These are phyloP conservation scores for Sicus ferrugineus DNA, from an alignment of 2,888 invertebrate species.

Conservation along the genomic window DNA sequence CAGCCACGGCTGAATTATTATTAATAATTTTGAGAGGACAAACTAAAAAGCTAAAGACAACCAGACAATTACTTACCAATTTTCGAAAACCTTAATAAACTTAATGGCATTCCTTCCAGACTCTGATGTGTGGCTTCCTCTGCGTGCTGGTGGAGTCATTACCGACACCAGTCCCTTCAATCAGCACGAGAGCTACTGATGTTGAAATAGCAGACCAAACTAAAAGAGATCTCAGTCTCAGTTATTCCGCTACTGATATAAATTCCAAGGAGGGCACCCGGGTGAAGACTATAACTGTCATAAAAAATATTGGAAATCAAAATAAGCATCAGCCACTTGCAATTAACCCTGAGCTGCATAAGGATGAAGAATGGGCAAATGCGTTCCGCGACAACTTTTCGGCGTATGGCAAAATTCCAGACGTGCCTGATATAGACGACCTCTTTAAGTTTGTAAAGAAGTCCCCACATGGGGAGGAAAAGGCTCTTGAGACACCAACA, in stretches of 20 bases:
- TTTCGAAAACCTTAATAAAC: not conserved
- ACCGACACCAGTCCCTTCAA: not conserved
- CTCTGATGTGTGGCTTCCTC: conserved; percentile 14
- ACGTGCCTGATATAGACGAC: conserved; percentile 62
- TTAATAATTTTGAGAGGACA: no score
- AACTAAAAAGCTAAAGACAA: no score
- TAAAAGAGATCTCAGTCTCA: conserved; percentile 61
- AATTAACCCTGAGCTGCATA: conserved; percentile 58
- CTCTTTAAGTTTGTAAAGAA: conserved; percentile 60
- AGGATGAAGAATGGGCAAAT: conserved; percentile 59
- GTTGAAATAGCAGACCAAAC: conserved; percentile 44
- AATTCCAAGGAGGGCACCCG: conserved; percentile 62
- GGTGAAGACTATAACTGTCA: conserved; percentile 63
- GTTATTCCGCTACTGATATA: conserved; percentile 63
- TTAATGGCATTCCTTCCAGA: conserved; percentile 3
- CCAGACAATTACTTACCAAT: conserved; percentile 27
- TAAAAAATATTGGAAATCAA: conserved; percentile 58
- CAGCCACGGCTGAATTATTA: no score
- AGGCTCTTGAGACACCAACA: conserved; percentile 25
- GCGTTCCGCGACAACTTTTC: conserved; percentile 62
- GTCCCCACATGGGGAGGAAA: conserved; percentile 27
- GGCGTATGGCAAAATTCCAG: conserved; percentile 58
- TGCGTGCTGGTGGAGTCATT: conserved; percentile 6
- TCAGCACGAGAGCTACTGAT: not conserved
- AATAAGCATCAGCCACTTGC: conserved; percentile 49